These are phyloP conservation scores for Alosa sapidissima DNA, from an alignment of 2,797 vertebrate species.

Conservation along the genomic window DNA sequence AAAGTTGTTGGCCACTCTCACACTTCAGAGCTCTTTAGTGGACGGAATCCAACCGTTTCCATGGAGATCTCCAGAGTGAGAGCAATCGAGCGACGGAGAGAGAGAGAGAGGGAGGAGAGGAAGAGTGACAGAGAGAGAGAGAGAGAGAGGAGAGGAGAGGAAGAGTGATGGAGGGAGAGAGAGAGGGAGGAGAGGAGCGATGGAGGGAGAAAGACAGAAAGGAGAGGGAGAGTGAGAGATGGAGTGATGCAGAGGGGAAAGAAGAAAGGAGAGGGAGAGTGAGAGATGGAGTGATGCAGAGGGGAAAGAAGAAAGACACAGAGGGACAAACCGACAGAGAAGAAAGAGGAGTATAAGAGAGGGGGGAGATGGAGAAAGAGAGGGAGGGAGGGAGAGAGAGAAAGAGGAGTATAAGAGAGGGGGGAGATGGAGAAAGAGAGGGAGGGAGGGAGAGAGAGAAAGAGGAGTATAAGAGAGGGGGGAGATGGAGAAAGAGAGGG, in stretches of 20 bases:
- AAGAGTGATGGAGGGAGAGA: no score
- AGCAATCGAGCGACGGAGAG: slow-evolving; percentile 43
- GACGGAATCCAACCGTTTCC: slow-evolving; percentile 50
- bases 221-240: background rate
- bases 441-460: background rate
- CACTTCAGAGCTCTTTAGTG: slow-evolving; percentile 35
- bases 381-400: background rate
- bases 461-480: no score
- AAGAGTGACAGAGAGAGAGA: no score
- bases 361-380: background rate
- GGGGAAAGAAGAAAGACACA: background rate
- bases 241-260: no score
- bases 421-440: background rate
- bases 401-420: background rate
- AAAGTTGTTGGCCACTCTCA: slow-evolving; percentile 26
- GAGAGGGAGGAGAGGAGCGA: no score
- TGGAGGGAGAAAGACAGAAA: background rate
- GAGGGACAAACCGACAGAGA: no score
- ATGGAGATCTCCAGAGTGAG: slow-evolving; percentile 55
- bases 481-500: background rate
- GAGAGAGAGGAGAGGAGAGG: background rate
- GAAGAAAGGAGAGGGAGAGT: background rate
- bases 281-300: background rate
- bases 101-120: background rate
- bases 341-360: no score